Evolutionary conservation across 2,888 invertebrate genomes (phyloP).

Genomic region (Tipula confusa): DNA sequence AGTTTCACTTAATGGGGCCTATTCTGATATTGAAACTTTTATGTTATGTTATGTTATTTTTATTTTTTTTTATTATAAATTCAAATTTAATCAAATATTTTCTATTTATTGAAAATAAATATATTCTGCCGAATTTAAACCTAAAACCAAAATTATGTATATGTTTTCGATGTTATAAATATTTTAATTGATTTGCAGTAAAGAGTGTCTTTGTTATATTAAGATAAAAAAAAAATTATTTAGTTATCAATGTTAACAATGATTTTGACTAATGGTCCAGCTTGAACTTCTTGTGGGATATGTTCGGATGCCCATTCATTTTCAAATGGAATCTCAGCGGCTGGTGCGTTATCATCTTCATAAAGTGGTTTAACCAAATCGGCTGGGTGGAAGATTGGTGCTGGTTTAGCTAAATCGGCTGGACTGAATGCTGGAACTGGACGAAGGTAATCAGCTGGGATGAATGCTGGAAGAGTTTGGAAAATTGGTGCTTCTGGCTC

Average conservation of each 20-base stretch:
- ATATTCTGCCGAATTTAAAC: no score
- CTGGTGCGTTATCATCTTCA: neutral
- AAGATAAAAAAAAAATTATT: neutral
- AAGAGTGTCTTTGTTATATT: no score
- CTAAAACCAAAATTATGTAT: no score
- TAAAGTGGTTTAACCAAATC: neutral
- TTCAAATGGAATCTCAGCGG: neutral
- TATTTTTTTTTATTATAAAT: no score
- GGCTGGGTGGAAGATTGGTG: neutral
- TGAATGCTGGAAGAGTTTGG: neutral
- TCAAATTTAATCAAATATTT: no score
- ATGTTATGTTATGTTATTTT: no score
- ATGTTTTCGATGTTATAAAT: no score
- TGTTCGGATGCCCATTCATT: neutral
- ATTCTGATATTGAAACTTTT: no score
- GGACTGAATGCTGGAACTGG: neutral
- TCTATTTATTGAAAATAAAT: no score
- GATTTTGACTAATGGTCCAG: neutral
- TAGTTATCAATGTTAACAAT: neutral
- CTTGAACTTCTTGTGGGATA: neutral
- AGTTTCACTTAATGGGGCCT: no score
- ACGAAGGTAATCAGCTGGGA: neutral
- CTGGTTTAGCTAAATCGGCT: neutral
- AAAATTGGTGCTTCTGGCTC: neutral
- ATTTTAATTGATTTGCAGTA: no score